phyloP scores from a whole-genome alignment of 35 echinoderm and acorn worm species.

The Diadema setosum region DNA sequence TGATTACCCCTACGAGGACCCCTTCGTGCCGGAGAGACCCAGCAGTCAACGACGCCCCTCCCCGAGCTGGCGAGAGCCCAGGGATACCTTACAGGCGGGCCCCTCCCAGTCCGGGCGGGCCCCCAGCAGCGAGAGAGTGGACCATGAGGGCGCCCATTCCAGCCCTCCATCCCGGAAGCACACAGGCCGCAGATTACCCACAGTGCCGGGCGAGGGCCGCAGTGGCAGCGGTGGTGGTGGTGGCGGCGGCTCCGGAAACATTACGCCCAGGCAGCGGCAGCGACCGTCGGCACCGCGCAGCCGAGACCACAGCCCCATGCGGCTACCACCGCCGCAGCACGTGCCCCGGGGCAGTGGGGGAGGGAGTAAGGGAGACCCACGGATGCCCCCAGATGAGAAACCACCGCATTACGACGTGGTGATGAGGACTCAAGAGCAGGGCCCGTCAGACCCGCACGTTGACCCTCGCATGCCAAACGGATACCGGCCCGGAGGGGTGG shows the following conservation, averaged over 20 bases:
- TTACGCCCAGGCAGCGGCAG: constrained; percentile 61
- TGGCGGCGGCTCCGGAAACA: not conserved
- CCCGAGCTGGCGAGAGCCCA: constrained; percentile 44
- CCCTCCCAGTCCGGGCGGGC: constrained; percentile 31
- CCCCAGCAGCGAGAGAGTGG: constrained; percentile 54
- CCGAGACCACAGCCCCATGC: constrained; percentile 61
- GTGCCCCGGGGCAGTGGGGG: not conserved
- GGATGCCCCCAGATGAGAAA: constrained; percentile 59
- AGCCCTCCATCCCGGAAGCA: constrained; percentile 57
- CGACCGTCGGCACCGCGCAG: constrained; percentile 51
- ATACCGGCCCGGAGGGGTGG: constrained; percentile 63
- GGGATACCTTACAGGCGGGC: constrained; percentile 33
- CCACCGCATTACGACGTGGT: constrained; percentile 88
- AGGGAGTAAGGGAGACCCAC: not conserved
- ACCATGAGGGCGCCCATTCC: constrained; percentile 16
- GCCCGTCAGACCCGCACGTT: constrained; percentile 25
- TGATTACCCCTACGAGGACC: constrained; percentile 28
- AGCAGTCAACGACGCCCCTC: constrained; percentile 46
- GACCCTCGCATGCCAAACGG: constrained; percentile 91
- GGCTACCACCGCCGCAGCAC: constrained; percentile 47
- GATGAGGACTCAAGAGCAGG: constrained; percentile 68
- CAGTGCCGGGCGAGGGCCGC: constrained; percentile 61
- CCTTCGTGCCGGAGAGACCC: constrained; percentile 25
- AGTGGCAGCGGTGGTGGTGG: not conserved
- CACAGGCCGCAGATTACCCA: constrained; percentile 73